These are phyloP conservation scores for Nomada fucata DNA, from an alignment of 2,888 invertebrate species.

Conservation along the genomic window DNA sequence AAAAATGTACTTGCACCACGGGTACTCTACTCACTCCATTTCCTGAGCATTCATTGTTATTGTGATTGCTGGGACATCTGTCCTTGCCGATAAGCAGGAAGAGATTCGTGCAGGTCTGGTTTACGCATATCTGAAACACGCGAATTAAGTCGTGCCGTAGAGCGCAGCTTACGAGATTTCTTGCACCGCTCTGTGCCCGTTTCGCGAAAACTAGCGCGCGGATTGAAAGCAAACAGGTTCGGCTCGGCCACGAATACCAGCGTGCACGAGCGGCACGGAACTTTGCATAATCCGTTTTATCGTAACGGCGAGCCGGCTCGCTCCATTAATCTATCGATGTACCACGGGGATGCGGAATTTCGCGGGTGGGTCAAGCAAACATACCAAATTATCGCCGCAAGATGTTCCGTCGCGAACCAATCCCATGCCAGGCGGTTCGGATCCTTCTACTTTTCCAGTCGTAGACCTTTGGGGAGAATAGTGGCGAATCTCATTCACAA, in stretches of 20 bases:
- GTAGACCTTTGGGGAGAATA: slow-evolving; percentile 87
- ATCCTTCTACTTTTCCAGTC: slow-evolving; percentile 88
- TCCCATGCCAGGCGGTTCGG: slow-evolving; percentile 91
- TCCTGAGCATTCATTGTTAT: slow-evolving; percentile 95
- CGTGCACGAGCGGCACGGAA: not conserved
- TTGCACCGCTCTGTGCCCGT: not conserved
- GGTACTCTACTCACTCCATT: slow-evolving; percentile 91
- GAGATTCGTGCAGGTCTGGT: slow-evolving; percentile 95
- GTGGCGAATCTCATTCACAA: not conserved
- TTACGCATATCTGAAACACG: slow-evolving; percentile 90
- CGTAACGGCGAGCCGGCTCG: not conserved
- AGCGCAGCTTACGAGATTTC: not conserved
- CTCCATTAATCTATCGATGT: not conserved
- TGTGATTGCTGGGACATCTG: slow-evolving; percentile 95
- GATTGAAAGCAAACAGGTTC: slow-evolving; percentile 51
- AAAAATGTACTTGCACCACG: too few species aligned
- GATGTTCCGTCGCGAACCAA: slow-evolving; percentile 97
- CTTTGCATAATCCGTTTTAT: slow-evolving; percentile 52
- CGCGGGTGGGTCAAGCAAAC: not conserved
- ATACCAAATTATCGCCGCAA: slow-evolving; percentile 94
- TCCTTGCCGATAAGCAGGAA: slow-evolving; percentile 93
- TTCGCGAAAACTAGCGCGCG: not conserved
- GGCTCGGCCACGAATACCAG: slow-evolving; percentile 20
- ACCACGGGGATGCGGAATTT: not conserved
- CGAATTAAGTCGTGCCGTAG: not conserved